Percentiles rank a stretch among this genome's conserved stretches.
Conservation (phyloP, 2,113 vertebrate species). For the Eira barbara region DNA sequence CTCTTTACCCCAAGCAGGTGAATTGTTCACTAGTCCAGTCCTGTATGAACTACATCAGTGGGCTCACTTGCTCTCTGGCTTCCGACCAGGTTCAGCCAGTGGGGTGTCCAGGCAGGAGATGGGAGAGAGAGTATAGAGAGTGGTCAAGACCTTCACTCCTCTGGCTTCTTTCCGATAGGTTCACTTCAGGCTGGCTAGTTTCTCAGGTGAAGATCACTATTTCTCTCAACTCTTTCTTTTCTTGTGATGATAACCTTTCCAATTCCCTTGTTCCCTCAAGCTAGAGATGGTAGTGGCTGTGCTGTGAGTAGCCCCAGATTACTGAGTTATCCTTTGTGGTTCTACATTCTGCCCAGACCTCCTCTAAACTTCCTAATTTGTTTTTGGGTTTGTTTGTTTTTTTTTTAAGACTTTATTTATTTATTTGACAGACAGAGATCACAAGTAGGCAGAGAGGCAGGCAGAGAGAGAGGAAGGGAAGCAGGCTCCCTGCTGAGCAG, state of each 20-base stretch:
- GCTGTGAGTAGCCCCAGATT: background rate
- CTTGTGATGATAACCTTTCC: background rate
- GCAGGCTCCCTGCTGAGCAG: too few relatives aligned
- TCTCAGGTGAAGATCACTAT: background rate
- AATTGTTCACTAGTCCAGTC: background rate
- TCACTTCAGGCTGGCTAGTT: background rate
- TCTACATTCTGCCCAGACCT: background rate
- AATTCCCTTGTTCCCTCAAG: background rate
- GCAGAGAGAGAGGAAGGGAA: too few relatives aligned
- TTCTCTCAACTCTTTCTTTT: constrained; percentile 6
- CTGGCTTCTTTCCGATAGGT: background rate
- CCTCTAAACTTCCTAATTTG: background rate
- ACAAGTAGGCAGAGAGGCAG: too few relatives aligned
- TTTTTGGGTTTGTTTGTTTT: too few relatives aligned
- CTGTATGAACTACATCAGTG: background rate
- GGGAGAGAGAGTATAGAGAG: background rate
- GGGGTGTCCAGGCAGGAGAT: background rate
- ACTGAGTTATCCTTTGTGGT: background rate
- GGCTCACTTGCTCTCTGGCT: background rate
- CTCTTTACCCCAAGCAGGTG: background rate
- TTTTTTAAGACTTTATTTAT: background rate
- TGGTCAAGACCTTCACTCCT: background rate
- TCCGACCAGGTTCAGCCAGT: background rate
- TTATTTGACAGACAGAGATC: too few relatives aligned
- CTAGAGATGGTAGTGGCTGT: background rate